Evolutionary conservation across 2,113 vertebrate species (phyloP).

Genomic region (Hemicordylus capensis): DNA sequence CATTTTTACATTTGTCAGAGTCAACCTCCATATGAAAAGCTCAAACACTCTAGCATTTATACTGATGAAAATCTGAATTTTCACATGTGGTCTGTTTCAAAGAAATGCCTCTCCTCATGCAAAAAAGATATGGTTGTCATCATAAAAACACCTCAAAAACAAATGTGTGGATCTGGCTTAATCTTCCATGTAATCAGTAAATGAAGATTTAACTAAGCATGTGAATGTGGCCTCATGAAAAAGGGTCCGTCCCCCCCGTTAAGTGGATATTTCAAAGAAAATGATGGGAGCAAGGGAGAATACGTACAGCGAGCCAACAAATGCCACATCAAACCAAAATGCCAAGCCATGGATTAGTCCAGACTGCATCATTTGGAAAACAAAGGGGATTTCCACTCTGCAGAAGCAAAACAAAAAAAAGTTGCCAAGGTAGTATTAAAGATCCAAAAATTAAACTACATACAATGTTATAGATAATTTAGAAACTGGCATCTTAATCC

Average conservation of each 20-base stretch:
- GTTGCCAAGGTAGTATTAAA: constrained; percentile 14
- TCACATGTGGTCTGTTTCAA: neutral
- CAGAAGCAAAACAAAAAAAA: constrained; percentile 41
- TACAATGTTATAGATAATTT: neutral
- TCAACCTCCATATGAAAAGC: neutral
- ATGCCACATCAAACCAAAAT: constrained; percentile 86
- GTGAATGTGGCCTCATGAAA: neutral
- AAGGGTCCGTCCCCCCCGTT: neutral
- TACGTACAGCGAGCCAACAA: constrained; percentile 79
- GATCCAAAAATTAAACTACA: neutral
- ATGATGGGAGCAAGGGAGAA: neutral
- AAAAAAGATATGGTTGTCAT: neutral
- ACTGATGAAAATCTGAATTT: neutral
- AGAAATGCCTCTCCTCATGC: neutral
- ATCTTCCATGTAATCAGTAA: neutral
- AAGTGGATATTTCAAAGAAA: neutral
- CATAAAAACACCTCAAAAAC: neutral
- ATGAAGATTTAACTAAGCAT: neutral
- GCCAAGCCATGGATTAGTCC: constrained; percentile 83
- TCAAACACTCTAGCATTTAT: neutral
- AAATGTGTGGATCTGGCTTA: neutral
- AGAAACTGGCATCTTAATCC: neutral
- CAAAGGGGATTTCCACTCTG: constrained; percentile 85
- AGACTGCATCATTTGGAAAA: constrained; percentile 79
- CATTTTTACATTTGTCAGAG: neutral